A percentile compares a stretch with the other conserved stretches of the same genome.
Evolutionary conservation across 2,113 vertebrate genomes (phyloP).

Genomic region (Vanacampus margaritifer): DNA sequence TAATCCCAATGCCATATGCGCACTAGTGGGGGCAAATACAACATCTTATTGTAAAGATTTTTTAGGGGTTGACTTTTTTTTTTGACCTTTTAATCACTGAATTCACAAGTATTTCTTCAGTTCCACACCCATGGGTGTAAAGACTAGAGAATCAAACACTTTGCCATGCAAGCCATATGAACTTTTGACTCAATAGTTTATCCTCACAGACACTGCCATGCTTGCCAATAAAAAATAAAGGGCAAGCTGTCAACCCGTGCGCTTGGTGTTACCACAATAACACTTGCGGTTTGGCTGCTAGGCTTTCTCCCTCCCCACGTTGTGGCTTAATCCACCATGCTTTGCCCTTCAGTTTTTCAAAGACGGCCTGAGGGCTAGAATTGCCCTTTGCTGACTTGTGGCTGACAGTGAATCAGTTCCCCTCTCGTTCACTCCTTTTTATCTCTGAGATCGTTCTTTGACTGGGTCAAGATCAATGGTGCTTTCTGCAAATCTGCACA

Average conservation of each 20-base stretch:
- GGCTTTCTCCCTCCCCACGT: conserved; percentile 40
- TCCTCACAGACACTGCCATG: conserved; percentile 36
- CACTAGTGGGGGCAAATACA: no score
- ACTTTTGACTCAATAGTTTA: conserved; percentile 52
- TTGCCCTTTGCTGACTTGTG: conserved; percentile 72
- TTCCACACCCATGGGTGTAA: neutral
- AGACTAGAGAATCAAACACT: neutral
- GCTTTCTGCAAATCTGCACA: conserved; percentile 71
- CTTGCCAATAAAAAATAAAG: conserved; percentile 9
- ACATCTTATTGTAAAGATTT: no score
- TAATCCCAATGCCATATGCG: no score
- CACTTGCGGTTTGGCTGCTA: conserved; percentile 33
- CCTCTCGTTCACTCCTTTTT: conserved; percentile 69
- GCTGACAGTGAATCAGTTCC: conserved; percentile 74
- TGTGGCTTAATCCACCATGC: conserved; percentile 66
- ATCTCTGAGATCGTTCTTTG: conserved; percentile 72
- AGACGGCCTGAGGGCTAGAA: conserved; percentile 74
- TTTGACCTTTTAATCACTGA: neutral
- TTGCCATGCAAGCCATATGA: conserved; percentile 21
- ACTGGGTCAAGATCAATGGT: conserved; percentile 76
- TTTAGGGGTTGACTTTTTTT: no score
- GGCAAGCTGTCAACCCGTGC: conserved; percentile 16
- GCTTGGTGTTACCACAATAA: conserved; percentile 57
- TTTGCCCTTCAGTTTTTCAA: conserved; percentile 75
- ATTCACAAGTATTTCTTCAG: neutral